Evolutionary conservation across 2,888 invertebrate species (phyloP).

Genomic region (Glyphotaelius pellucidus): DNA sequence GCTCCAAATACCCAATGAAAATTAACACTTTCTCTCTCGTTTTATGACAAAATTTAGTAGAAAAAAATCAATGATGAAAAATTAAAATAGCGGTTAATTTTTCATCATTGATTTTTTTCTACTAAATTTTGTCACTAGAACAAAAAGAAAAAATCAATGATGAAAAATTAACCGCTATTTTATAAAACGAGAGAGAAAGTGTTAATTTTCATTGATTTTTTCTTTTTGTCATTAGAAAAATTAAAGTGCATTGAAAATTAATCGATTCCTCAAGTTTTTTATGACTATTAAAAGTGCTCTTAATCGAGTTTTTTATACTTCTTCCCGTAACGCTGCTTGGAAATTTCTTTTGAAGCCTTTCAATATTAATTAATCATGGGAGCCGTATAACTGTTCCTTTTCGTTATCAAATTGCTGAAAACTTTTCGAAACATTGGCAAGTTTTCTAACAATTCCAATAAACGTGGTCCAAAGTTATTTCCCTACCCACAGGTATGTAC

Average conservation of each 20-base stretch:
- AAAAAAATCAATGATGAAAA: no score
- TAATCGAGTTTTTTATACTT: neutral
- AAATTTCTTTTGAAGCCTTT: constrained; percentile 34
- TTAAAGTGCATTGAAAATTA: neutral
- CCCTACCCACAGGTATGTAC: neutral
- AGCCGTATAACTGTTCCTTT: constrained; percentile 51
- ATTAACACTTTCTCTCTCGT: no score
- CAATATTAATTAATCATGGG: constrained; percentile 57
- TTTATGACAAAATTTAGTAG: no score
- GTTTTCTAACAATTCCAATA: constrained; percentile 63
- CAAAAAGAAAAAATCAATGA: no score
- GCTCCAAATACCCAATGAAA: no score
- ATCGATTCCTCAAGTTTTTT: neutral
- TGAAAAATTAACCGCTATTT: no score
- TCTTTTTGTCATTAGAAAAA: neutral
- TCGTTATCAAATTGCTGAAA: constrained; percentile 62
- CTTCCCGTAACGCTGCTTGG: neutral
- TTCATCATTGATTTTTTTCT: neutral
- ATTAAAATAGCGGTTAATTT: neutral
- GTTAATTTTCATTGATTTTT: neutral
- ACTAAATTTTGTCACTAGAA: neutral
- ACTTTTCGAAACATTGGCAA: constrained; percentile 60
- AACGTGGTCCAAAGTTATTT: constrained; percentile 56
- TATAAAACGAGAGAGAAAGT: no score
- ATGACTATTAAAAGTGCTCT: neutral